Evolutionary conservation across 2,113 vertebrate genomes (phyloP).

Genomic region (Pterocles gutturalis): DNA sequence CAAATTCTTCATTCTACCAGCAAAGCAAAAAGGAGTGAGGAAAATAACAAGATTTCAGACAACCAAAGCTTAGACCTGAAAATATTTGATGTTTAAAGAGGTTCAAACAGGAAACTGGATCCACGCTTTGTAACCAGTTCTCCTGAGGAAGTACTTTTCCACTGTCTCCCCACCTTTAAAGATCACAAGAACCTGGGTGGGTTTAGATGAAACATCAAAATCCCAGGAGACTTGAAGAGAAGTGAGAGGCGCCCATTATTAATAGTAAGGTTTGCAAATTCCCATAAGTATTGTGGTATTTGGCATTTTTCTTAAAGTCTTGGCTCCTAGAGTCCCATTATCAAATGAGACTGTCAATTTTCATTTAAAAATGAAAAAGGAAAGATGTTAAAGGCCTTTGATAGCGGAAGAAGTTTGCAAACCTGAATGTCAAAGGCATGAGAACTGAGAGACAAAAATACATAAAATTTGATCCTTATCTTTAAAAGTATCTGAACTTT

Average conservation of each 20-base stretch:
- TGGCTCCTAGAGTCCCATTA: constrained; percentile 11
- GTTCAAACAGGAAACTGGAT: background rate
- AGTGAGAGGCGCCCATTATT: background rate
- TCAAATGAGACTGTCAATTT: constrained; percentile 38
- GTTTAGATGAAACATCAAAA: constrained; percentile 46
- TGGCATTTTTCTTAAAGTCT: constrained; percentile 60
- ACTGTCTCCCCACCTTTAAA: constrained; percentile 14
- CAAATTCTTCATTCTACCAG: constrained; percentile 7
- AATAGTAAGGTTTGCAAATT: constrained; percentile 33
- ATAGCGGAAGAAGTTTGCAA: constrained; percentile 38
- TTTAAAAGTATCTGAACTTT: constrained; percentile 59
- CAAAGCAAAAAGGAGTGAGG: background rate
- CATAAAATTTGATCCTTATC: constrained; percentile 65
- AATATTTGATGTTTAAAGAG: background rate
- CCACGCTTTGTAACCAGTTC: background rate
- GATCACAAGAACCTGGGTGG: constrained; percentile 37
- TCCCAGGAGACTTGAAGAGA: background rate
- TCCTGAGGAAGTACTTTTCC: background rate
- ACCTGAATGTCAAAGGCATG: constrained; percentile 57
- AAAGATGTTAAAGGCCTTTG: constrained; percentile 42
- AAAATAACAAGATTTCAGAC: background rate
- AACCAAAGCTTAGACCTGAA: background rate
- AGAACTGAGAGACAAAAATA: constrained; percentile 56
- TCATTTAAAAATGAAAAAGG: constrained; percentile 12
- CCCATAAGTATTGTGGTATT: constrained; percentile 12